Evolutionary conservation across 2,888 invertebrate genomes (phyloP).

Genomic region (Petrolisthes cinctipes): DNA sequence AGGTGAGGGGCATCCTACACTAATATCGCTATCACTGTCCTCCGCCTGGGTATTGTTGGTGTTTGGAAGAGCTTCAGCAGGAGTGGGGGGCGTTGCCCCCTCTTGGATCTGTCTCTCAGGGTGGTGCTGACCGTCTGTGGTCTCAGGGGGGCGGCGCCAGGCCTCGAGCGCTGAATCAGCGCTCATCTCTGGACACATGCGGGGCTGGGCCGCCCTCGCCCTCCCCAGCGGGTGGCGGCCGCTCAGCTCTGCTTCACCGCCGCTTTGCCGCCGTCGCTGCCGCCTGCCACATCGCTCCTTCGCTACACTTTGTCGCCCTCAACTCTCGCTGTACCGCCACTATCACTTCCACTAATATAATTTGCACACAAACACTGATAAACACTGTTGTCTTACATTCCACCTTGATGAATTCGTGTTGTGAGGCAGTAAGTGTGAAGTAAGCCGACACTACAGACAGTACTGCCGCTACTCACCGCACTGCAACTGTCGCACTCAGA

Average conservation of each 20-base stretch:
- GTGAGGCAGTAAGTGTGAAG: conserved; percentile 20
- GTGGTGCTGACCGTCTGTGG: conserved; percentile 8
- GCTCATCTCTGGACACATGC: conserved; percentile 54
- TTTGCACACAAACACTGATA: conserved; percentile 24
- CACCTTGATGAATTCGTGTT: neutral
- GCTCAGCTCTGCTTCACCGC: conserved; percentile 44
- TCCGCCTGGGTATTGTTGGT: conserved; percentile 9
- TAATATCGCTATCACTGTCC: conserved; percentile 48
- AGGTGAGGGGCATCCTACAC: conserved; percentile 44
- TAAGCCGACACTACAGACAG: conserved; percentile 28
- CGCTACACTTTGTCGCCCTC: conserved; percentile 20
- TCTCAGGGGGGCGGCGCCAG: conserved; percentile 46
- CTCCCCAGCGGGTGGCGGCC: conserved; percentile 51
- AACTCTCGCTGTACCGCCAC: neutral
- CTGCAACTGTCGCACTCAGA: conserved; percentile 2
- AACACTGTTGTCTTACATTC: conserved; percentile 34
- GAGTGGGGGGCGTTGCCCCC: neutral
- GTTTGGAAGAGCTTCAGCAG: conserved; percentile 8
- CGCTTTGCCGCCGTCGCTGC: conserved; percentile 46
- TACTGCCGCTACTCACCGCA: conserved; percentile 32
- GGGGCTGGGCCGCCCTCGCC: conserved; percentile 48
- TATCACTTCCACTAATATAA: neutral
- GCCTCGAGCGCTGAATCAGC: conserved; percentile 47
- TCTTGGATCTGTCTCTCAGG: conserved; percentile 16
- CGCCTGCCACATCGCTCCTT: conserved; percentile 37